Evolutionary conservation across 2,113 vertebrate genomes (phyloP).

Genomic region (Toxotes jaculatrix): DNA sequence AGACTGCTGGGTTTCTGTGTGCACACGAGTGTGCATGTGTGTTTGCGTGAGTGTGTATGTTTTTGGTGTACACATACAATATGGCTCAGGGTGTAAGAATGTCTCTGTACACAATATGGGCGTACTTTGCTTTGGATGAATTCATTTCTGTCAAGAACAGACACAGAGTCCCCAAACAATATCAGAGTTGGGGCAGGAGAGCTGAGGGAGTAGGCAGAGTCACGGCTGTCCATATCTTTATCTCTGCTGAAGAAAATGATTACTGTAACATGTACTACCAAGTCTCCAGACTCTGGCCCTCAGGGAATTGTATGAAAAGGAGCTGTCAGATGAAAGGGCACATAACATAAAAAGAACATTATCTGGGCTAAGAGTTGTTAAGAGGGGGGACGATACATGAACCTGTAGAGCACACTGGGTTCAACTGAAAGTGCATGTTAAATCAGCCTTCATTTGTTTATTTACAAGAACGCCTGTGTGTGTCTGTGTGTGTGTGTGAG

Average conservation of each 20-base stretch:
- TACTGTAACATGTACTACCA: slow-evolving; percentile 63
- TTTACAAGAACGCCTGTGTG: neutral
- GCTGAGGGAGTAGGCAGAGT: slow-evolving; percentile 46
- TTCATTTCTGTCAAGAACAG: slow-evolving; percentile 60
- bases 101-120: slow-evolving; percentile 40
- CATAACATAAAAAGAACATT: slow-evolving; percentile 70
- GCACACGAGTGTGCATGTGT: slow-evolving; percentile 1
- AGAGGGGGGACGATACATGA: slow-evolving; percentile 33
- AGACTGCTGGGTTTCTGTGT: slow-evolving; percentile 10
- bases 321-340: slow-evolving; percentile 76
- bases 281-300: slow-evolving; percentile 64
- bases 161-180: slow-evolving; percentile 73
- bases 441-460: slow-evolving; percentile 17
- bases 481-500: neutral
- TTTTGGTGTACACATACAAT: slow-evolving; percentile 55
- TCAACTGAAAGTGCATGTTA: slow-evolving; percentile 38
- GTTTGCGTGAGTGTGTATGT: slow-evolving; percentile 26
- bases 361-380: slow-evolving; percentile 61
- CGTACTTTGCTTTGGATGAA: slow-evolving; percentile 55
- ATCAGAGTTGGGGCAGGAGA: slow-evolving; percentile 49
- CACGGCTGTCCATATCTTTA: slow-evolving; percentile 67
- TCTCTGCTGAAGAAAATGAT: slow-evolving; percentile 70
- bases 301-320: slow-evolving; percentile 65
- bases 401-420: slow-evolving; percentile 32
- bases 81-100: neutral